A percentile compares a stretch with the other conserved stretches of the same genome.
Evolutionary conservation across 2,888 invertebrate genomes (phyloP).

Genomic region (Sesia bembeciformis): DNA sequence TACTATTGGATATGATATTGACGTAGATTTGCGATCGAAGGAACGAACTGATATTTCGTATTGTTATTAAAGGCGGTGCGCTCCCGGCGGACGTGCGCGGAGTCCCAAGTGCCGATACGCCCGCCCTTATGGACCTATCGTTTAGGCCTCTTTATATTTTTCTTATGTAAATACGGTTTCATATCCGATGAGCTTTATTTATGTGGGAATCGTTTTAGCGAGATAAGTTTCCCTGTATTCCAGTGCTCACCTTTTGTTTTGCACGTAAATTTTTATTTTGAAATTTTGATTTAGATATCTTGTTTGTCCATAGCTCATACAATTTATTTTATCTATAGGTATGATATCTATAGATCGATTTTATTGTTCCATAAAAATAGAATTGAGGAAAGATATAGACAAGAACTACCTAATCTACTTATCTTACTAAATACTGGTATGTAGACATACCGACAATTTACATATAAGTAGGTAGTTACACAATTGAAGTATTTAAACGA

Average conservation of each 20-base stretch:
- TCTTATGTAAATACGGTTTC: slow-evolving; percentile 73
- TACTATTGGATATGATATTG: slow-evolving; percentile 75
- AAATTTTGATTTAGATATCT: slow-evolving; percentile 11
- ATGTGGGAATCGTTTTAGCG: slow-evolving; percentile 74
- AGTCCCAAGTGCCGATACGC: slow-evolving; percentile 48
- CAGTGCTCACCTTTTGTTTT: slow-evolving; percentile 59
- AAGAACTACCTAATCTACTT: too few species aligned
- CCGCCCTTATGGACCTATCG: slow-evolving; percentile 67
- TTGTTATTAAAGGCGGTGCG: slow-evolving; percentile 68
- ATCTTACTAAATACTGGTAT: too few species aligned
- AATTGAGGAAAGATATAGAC: too few species aligned
- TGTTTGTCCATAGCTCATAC: neutral
- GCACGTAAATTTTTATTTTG: slow-evolving; percentile 55
- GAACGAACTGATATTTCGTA: slow-evolving; percentile 75
- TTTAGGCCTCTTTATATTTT: slow-evolving; percentile 74
- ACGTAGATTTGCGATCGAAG: slow-evolving; percentile 74
- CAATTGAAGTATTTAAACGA: slow-evolving; percentile 23
- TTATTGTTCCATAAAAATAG: too few species aligned
- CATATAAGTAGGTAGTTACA: neutral
- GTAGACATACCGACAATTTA: too few species aligned
- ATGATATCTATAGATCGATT: too few species aligned
- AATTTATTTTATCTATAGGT: neutral
- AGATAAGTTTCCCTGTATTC: slow-evolving; percentile 64
- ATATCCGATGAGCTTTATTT: slow-evolving; percentile 75
- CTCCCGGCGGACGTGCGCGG: slow-evolving; percentile 56